Evolutionary conservation across 2,797 vertebrate genomes (phyloP), one percentile per base, ranked within the genome.

Genomic region (Alcedo quadribrachys): DNA sequence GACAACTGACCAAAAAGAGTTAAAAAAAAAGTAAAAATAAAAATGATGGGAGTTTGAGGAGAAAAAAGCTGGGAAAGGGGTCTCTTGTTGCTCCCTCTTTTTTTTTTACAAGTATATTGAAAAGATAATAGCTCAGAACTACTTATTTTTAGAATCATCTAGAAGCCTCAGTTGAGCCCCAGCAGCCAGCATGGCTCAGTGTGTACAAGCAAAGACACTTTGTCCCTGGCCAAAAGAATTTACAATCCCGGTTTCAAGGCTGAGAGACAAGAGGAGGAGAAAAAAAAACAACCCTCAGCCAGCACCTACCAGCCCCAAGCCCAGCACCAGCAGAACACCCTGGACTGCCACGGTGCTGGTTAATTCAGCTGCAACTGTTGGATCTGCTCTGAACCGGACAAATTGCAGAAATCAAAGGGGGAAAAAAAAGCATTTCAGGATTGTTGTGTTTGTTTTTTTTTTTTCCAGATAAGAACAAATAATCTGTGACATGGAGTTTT

Each of bases 271-370:
- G 81, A 54, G 65, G 73, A 58, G 79, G 77, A 40, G 73, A 54
- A 2, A 40, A 37, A 51, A 51, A 16, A 16, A 28, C 25, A 28
- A 8, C 15, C 30, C 69, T 30, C 18, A 1, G 81, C 5, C 58
- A 2, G 76, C 2, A 60, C 40, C 70, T 40, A 82, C 69, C 66
- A 78, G 77, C 67, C 2, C 17, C 53, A 61, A 51, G 18, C 53
- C 33, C 70, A 8, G 62, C 76, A 20, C 11, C 7, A 32, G 0
- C 18, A 40, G 78, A 54, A 24, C 1, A 40, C 6, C 16, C 2
- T 16, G 35, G 2, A 5, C 5, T 6, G 65, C 1, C 10, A 6
- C 6, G 1, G 53, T 1, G 9, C 9, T 1, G 6, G 17, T 27
- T 30, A 15, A 8, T 25, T 25, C 73, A 25, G 27, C 68, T 5